Base-by-base conservation (phyloP, 1,140 invertebrate genomes). In the Drosophila sproati region DNA sequence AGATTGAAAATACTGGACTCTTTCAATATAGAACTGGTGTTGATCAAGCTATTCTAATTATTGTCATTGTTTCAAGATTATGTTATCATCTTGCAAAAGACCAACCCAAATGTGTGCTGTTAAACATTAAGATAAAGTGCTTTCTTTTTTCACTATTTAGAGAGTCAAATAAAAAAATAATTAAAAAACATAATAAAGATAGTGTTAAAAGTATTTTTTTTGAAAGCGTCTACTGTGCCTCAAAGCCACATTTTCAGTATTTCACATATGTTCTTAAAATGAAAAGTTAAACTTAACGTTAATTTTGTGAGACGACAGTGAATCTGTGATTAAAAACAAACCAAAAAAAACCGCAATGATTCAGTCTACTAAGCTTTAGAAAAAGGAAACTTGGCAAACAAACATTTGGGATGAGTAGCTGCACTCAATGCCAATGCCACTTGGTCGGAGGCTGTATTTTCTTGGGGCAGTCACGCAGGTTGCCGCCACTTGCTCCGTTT, bases 301-400 rank as follows among this genome's bases (percentile, higher is more conserved):
- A n/a, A 43, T 43, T 43, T 66, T 72, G 52, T 82, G 75, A 50
- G 67, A 59, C 55, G 80, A 73, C 79, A 88, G 85, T 88, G 85
- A 88, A 88, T 78, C 67, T 83, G 73, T 70, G 31, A 51, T 63
- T 45, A 60, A 59, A 70, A 56, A 39, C 34, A 34, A 73, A 47
- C 4, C 12, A 50, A 41, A 50, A 52, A 79, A 82, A 88, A 62
- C 37, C 52, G 61, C 45, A 62, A 51, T 34, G 51, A 61, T 79
- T 73, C 81, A 75, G 78, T 89, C 85, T 89, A 89, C 69, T 89
- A 89, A 89, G 31, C 39, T 47, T 47, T 20, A 48, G 10, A 51
- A 68, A 61, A 10, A 71, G 51, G 69, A 55, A 63, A 70, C 41
- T 73, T 34, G 31, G 50, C 64, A 52, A 10, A 47, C 68, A 29